Base-by-base conservation (phyloP, 2,113 vertebrate species). In the Laticauda colubrina region DNA sequence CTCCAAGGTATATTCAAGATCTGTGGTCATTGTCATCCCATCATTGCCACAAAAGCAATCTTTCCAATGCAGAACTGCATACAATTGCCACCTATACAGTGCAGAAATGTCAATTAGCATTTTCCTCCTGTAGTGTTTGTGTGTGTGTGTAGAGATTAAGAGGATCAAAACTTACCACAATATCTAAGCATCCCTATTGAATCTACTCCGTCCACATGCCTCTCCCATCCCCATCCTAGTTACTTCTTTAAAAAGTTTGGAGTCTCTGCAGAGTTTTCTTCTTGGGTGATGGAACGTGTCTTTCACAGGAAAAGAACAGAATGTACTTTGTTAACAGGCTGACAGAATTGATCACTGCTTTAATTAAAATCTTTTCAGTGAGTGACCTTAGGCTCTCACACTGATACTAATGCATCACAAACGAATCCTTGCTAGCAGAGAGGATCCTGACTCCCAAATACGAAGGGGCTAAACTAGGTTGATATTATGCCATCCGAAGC, bases 281-380 rank as follows among this genome's bases (percentile, higher is more conserved):
- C 89, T 2, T 0, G 3, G 95, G 95, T 1, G 0, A 93, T 94
- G 0, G 12, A 85, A 56, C 43, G 54, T 39, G 92, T 91, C 95
- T 97, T 87, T 95, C 91, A 90, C 90, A 96, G 95, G 96, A 96
- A 96, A 95, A 95, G 97, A 95, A 96, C 97, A 97, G 95, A 56
- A 18, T 93, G 96, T 96, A 93, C 97, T 97, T 95, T 93, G 94
- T 94, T 92, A 90, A 14, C 4, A 0, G 12, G 0, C 96, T 96
- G 96, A 96, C 96, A 97, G 94, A 95, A 96, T 95, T 96, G 97
- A 96, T 97, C 96, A 96, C 95, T n/a, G 0, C 94, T 95, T 96
- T 97, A 96, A 97, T 97, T 97, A 97, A 96, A 97, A 89, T 94
- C 94, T 91, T 96, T 92, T 86, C 94, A 95, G 96, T 89, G 94